A percentile compares a stretch with the other conserved stretches of the same genome.
These are phyloP conservation scores for Scolanthus callimorphus DNA, from an alignment of 92 coral and sea anemone genomes.

Conservation along the genomic window DNA sequence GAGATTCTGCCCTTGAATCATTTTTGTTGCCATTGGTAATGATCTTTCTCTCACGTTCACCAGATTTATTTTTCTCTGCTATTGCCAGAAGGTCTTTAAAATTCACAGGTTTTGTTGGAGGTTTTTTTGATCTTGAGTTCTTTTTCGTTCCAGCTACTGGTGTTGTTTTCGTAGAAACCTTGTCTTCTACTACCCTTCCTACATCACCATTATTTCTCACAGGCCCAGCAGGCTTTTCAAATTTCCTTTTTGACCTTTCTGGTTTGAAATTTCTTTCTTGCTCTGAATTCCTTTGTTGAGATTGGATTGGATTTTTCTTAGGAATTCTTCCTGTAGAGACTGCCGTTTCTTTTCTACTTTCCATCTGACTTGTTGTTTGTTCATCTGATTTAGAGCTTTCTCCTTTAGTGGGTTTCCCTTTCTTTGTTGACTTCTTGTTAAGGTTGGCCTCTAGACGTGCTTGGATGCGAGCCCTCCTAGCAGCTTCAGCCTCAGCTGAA, in stretches of 20 bases:
- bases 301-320: neutral
- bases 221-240: neutral
- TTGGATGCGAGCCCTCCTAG: slow-evolving; percentile 78
- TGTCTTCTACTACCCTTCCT: neutral
- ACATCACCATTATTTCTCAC: neutral
- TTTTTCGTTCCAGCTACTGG: neutral
- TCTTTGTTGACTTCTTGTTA: slow-evolving; percentile 15
- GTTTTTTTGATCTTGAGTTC: slow-evolving; percentile 18
- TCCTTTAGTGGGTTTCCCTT: neutral
- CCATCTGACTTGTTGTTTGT: neutral
- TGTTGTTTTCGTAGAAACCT: neutral
- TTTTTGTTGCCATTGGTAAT: too few relatives aligned
- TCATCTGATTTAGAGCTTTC: slow-evolving; percentile 3
- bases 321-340: neutral
- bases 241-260: neutral
- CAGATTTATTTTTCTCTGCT: slow-evolving; percentile 68
- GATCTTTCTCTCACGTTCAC: slow-evolving; percentile 8
- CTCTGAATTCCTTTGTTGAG: neutral
- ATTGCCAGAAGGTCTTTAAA: slow-evolving; percentile 86
- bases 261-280: neutral
- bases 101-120: slow-evolving; percentile 38
- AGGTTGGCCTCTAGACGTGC: slow-evolving; percentile 56
- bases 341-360: neutral
- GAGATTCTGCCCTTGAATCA: too few relatives aligned
- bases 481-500: slow-evolving; percentile 79